Percentiles rank a stretch among this genome's conserved stretches.
Conservation (phyloP, 2,797 vertebrate species). For the Falco novaeseelandiae region DNA sequence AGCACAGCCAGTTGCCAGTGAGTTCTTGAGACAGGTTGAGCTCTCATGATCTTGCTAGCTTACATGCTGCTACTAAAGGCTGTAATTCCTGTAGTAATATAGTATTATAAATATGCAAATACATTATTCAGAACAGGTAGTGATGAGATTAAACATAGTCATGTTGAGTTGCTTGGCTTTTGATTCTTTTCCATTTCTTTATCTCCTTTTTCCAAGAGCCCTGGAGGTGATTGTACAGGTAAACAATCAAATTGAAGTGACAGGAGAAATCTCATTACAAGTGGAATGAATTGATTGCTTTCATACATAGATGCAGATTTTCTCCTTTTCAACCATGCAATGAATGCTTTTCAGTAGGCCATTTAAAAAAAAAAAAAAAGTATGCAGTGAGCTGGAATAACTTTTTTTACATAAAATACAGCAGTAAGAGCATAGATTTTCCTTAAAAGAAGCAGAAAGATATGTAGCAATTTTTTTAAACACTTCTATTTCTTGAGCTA, state of each 20-base stretch:
- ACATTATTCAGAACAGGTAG: not conserved
- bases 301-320: not conserved
- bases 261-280: slow-evolving; percentile 30
- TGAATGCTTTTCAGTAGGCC: not conserved
- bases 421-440: not conserved
- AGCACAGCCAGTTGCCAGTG: not conserved
- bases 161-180: not conserved
- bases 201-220: not conserved
- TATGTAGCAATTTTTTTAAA: not conserved
- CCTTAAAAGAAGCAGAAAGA: not conserved
- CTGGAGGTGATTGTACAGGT: not conserved
- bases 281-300: slow-evolving; percentile 2
- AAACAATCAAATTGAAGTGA: slow-evolving; percentile 20
- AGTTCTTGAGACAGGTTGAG: not conserved
- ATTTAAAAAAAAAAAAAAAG: not conserved
- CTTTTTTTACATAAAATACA: not conserved
- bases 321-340: not conserved
- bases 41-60: not conserved
- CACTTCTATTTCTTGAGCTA: not conserved
- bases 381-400: not conserved
- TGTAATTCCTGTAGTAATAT: not conserved
- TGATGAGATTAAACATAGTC: not conserved
- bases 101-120: not conserved
- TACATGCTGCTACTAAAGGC: not conserved
- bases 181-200: not conserved